phyloP scores from a whole-genome alignment of 2,113 vertebrate species.

The Cardinalis cardinalis region DNA sequence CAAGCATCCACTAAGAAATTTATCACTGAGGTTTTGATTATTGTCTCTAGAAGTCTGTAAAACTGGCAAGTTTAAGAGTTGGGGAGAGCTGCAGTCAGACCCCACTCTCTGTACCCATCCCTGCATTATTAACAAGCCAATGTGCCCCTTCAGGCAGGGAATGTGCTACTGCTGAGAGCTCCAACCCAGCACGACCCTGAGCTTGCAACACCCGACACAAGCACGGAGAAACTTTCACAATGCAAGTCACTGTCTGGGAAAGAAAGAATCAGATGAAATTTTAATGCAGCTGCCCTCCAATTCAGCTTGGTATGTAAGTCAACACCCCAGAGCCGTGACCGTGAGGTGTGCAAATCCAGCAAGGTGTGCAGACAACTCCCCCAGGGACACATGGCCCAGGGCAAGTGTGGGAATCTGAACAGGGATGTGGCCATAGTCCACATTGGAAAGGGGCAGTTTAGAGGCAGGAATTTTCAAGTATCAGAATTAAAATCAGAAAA shows the following conservation, averaged over 20 bases:
- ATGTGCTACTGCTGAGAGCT: accelerated
- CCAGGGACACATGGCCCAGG: neutral
- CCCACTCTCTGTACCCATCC: neutral
- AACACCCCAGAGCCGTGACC: neutral
- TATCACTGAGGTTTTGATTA: neutral
- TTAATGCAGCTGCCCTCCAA: slow-evolving; percentile 5
- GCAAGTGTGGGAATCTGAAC: neutral
- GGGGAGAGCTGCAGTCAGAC: neutral
- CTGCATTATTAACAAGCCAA: neutral
- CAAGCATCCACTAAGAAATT: neutral
- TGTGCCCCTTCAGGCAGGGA: neutral
- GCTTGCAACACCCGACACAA: neutral
- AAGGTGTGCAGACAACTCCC: neutral
- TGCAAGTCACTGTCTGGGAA: neutral
- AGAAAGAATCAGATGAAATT: neutral
- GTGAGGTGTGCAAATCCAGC: neutral
- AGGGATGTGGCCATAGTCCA: accelerated
- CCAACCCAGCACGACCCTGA: neutral
- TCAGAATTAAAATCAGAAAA: neutral
- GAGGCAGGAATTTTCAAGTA: neutral
- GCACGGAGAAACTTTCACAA: neutral
- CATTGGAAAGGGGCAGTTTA: neutral
- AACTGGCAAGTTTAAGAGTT: accelerated
- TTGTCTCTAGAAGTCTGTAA: neutral
- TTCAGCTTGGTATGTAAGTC: neutral